Evolutionary conservation across 2,888 invertebrate genomes (phyloP).

Genomic region (Tenthredo mesomela): DNA sequence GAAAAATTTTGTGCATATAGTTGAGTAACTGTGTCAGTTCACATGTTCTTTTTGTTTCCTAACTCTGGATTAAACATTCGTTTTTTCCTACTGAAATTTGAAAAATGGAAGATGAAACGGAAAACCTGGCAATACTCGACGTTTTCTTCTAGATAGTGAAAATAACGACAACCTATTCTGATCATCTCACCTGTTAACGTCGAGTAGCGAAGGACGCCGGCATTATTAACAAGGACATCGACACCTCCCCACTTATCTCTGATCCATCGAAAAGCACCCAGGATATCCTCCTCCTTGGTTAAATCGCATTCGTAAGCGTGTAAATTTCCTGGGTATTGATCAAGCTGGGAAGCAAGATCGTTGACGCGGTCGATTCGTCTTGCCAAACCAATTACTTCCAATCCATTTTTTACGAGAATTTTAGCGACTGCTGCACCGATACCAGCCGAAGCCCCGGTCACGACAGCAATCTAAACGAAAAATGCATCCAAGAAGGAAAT

Average conservation of each 20-base stretch:
- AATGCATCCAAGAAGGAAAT: background rate
- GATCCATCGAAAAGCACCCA: slow-evolving; percentile 62
- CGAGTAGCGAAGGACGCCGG: slow-evolving; percentile 71
- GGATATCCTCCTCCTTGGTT: slow-evolving; percentile 62
- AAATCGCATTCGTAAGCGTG: slow-evolving; percentile 66
- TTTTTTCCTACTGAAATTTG: too few relatives aligned
- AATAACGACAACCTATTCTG: background rate
- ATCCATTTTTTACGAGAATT: slow-evolving; percentile 78
- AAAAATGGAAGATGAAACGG: too few relatives aligned
- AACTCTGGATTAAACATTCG: background rate
- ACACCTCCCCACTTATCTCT: slow-evolving; percentile 73
- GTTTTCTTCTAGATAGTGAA: background rate
- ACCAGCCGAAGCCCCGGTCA: slow-evolving; percentile 84
- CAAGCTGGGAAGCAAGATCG: slow-evolving; percentile 58
- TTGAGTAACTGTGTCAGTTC: background rate
- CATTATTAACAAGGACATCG: slow-evolving; percentile 79
- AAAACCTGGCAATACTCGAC: too few relatives aligned
- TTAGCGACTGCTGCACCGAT: slow-evolving; percentile 80
- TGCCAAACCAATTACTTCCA: slow-evolving; percentile 81
- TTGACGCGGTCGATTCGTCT: slow-evolving; percentile 78
- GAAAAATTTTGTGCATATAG: background rate
- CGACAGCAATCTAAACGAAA: slow-evolving; percentile 79
- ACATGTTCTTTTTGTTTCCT: background rate
- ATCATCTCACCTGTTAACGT: slow-evolving; percentile 58
- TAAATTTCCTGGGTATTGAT: slow-evolving; percentile 68